Base-by-base conservation (phyloP, 2,113 vertebrate genomes). In the Myodes glareolus region DNA sequence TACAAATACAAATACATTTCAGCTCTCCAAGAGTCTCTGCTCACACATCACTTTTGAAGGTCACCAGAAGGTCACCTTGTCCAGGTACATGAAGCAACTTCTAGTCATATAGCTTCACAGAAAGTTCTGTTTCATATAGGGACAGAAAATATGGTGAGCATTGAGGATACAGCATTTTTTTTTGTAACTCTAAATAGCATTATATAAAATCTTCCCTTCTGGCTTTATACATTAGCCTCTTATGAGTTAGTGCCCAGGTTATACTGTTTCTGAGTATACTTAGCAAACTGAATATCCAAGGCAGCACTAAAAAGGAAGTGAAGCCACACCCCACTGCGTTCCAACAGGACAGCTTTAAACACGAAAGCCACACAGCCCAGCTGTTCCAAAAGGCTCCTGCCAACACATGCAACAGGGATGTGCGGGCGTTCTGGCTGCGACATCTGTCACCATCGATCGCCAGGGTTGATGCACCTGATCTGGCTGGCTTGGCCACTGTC, bases 271-370 rank as follows among this genome's bases (percentile, higher is more conserved):
- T 82, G 50, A 27, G 72, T 72, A 70, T 63, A 90, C 55, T 90
- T 47, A 80, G 33, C 67, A 97, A 93, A 91, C 4, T 33, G 77
- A 67, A n/a, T 84, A 68, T 72, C 58, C 58, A 95, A 77, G 50
- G 76, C 72, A 96, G 81, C 7, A 16, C n/a, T 47, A 87, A 63
- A 19, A 90, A 70, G n/a, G 76, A 95, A 72, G 47, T 77, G 58
- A 94, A 12, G 29, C 19, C 39, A 67, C 13, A 68, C 45, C 36
- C 75, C 25, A 19, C 5, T 25, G 85, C 45, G 19, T 12, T 75
- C 58, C 31, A 90, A 76, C 14, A 76, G 45, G 73, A 73, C 50
- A 86, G 86, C 67, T 94, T 96, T 47, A 80, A 87, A 81, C 65
- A 47, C 33, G 17, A 70, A 72, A 67, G 36, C 68, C 33, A 33